Percentiles rank a stretch among this genome's conserved stretches.
Conservation (phyloP, 1,140 invertebrate genomes). For the Drosophila micromelanica region DNA sequence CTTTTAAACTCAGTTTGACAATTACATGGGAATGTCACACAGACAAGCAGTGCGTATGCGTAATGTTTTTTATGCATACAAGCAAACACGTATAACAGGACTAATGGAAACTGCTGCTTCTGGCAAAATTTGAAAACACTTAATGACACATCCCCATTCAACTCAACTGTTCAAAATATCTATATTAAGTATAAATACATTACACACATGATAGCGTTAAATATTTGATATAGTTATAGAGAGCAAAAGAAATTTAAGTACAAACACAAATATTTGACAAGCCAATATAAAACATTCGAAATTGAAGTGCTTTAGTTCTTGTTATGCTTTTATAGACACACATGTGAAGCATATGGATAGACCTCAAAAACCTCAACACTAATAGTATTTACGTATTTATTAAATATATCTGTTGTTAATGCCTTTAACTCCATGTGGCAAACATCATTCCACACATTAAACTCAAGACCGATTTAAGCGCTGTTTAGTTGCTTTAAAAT, state of each 20-base stretch:
- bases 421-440: background rate
- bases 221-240: too few species aligned
- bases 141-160: too few species aligned
- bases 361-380: background rate
- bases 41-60: conserved; percentile 50
- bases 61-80: conserved; percentile 18
- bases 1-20: conserved; percentile 14
- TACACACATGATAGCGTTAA: background rate
- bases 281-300: too few species aligned
- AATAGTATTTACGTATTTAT: background rate
- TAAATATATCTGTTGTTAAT: background rate
- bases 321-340: background rate
- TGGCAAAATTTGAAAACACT: background rate
- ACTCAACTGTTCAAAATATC: too few species aligned
- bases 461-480: too few species aligned
- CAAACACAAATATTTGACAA: too few species aligned
- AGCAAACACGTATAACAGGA: background rate
- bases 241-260: too few species aligned
- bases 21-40: conserved; percentile 4
- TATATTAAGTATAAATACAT: too few species aligned
- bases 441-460: background rate
- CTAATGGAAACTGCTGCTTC: background rate
- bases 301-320: too few species aligned
- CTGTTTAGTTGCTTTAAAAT: too few species aligned
- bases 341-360: conserved; percentile 10